These are phyloP conservation scores for Alaudala cheleensis DNA, from an alignment of 2,113 vertebrate genomes.

Conservation along the genomic window DNA sequence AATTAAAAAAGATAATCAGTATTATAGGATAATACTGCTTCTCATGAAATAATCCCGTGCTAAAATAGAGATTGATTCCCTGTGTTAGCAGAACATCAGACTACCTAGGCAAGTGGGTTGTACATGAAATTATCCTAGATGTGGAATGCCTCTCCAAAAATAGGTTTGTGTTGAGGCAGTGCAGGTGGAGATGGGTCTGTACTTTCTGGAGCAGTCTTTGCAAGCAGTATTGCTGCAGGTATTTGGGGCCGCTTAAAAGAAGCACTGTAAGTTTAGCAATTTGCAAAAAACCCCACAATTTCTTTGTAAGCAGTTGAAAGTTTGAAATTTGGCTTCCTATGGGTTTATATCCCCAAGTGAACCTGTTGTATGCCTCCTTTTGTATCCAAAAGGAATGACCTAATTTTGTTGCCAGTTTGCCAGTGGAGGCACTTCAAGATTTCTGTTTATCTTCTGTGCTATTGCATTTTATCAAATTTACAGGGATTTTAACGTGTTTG, in stretches of 20 bases:
- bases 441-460: neutral
- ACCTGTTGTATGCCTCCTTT: neutral
- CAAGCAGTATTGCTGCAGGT: neutral
- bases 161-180: neutral
- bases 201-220: neutral
- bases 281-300: accelerated
- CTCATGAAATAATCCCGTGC: neutral
- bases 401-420: neutral
- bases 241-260: neutral
- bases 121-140: neutral
- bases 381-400: neutral
- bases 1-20: neutral
- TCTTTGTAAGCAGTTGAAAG: neutral
- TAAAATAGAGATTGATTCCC: neutral
- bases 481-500: neutral
- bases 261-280: neutral
- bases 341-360: neutral
- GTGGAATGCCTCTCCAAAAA: accelerated
- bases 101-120: neutral
- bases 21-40: neutral
- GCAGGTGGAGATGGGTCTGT: neutral
- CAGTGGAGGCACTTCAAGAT: neutral
- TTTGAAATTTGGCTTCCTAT: neutral
- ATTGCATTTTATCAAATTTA: neutral
- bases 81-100: neutral